phyloP scores from a whole-genome alignment of 2,113 vertebrate species.

The Atractosteus spatula region DNA sequence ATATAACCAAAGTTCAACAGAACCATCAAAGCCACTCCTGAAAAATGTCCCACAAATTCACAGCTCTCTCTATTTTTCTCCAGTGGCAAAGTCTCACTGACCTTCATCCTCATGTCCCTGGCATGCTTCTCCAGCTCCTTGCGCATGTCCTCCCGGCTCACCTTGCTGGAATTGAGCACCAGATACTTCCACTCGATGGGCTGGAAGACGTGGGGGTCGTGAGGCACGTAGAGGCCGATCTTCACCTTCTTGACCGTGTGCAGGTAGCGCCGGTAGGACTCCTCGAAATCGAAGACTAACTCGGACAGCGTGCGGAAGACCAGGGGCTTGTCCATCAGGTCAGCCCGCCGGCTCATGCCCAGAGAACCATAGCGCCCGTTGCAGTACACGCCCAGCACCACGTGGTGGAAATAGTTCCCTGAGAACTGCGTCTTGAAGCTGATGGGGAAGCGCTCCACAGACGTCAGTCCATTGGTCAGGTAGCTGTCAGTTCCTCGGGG shows the following conservation, averaged over 20 bases:
- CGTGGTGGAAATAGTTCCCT: conserved; percentile 92
- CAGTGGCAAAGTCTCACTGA: conserved; percentile 27
- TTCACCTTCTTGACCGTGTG: conserved; percentile 95
- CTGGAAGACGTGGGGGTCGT: conserved; percentile 91
- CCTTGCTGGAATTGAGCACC: conserved; percentile 81
- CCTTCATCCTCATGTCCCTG: conserved; percentile 97
- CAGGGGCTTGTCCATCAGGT: conserved; percentile 93
- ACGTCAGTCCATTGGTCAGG: conserved; percentile 88
- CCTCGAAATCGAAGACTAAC: conserved; percentile 93
- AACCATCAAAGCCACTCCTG: too few relatives aligned
- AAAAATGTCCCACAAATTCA: too few relatives aligned
- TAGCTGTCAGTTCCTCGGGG: conserved; percentile 64
- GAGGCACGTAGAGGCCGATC: conserved; percentile 88
- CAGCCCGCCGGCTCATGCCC: conserved; percentile 91
- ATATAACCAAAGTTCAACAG: too few relatives aligned
- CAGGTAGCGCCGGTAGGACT: conserved; percentile 90
- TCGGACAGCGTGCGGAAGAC: conserved; percentile 88
- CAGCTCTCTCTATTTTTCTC: too few relatives aligned
- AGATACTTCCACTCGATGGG: conserved; percentile 94
- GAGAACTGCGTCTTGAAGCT: conserved; percentile 98
- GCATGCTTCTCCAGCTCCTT: conserved; percentile 94
- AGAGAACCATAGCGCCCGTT: conserved; percentile 86
- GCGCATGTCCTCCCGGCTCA: conserved; percentile 79
- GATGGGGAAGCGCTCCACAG: conserved; percentile 93
- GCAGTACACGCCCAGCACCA: conserved; percentile 91